Base-by-base conservation (phyloP, 2,113 vertebrate species). In the Redunca redunca region DNA sequence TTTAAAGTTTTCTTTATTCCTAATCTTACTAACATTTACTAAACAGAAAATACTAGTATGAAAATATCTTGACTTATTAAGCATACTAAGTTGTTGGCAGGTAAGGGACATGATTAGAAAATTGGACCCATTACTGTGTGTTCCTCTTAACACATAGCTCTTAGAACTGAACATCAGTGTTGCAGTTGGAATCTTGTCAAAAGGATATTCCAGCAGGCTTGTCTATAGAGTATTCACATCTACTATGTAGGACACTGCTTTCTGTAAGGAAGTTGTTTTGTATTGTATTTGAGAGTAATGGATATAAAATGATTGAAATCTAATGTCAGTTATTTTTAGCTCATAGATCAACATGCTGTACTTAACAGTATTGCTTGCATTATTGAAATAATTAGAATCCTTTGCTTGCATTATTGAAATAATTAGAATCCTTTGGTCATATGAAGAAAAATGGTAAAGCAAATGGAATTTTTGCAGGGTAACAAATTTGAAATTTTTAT, bases 1-100 rank as follows among this genome's bases (percentile, higher is more conserved):
- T 80, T 81, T n/a, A 23, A n/a, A 50, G 50, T 81, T 93, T 95
- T 43, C 88, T 91, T 91, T 85, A 90, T 95, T 97, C 40, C 62
- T 89, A 57, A 64, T 62, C 6, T 58, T 95, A 43, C 84, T 94
- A 57, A 19, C 14, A 95, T 80, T 95, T 92, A 85, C 1, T 97
- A 64, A 96, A 81, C 14, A 48, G 90, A 96, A 95, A 78, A 90
- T 53, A 33, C 2, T 58, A 74, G 26, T 43, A 26, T 55, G n/a
- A 95, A 84, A 46, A 88, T 91, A 64, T 36, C 7, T 96, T 91
- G 58, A 93, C 48, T 86, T 91, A 93, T 36, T 82, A 78, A 83
- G 25, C 25, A 60, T 55, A 23, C 13, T 60, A 86, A 82, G 14
- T 96, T 95, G 64, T 90, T 64, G 50, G 11, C 48, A 64, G 52